Evolutionary conservation across 2,888 invertebrate genomes (phyloP), one percentile per base, ranked within the genome.

Genomic region (Dryococelus australis): DNA sequence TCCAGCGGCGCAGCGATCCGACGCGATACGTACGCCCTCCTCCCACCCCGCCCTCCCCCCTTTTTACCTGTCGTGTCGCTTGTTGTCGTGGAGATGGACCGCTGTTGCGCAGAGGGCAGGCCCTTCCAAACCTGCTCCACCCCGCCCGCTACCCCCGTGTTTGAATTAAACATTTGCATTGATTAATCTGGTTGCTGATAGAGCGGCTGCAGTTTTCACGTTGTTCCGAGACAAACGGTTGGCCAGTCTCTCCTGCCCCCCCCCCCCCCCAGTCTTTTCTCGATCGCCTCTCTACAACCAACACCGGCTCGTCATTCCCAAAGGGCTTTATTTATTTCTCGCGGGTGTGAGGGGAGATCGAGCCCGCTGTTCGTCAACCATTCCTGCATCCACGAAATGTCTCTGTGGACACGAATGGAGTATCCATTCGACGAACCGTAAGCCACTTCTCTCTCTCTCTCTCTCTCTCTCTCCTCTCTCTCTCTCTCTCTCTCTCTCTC

Each of bases 131-230:
- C 65, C 8, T 24, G 24, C 65, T n/a, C 8, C n/a, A 3, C 10
- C 65, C 65, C 65, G 0, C 51, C 8, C 2, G 65, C 65, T 65
- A 5, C 13, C 13, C 10, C 65, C 65, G n/a, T 65, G 65, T 65
- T 65, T 65, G 65, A 65, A 65, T 65, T 65, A 65, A 65, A 65
- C 65, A 65, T 65, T 65, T 65, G 65, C 65, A 65, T 65, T 65
- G 65, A 65, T 65, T 65, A 65, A 65, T 65, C 65, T 65, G 65
- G 65, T 65, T 65, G 65, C 65, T 65, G 65, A 65, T 65, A 65
- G 65, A 65, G 65, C 65, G 65, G 65, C 65, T 65, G 65, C 65
- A 65, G 65, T 65, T 65, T 65, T 65, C 65, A 65, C 65, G 65
- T 65, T 65, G 65, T 65, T 65, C 65, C 65, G 65, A 65, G 65